These are phyloP conservation scores for Homarus americanus DNA, from an alignment of 1,140 invertebrate species.

Conservation along the genomic window DNA sequence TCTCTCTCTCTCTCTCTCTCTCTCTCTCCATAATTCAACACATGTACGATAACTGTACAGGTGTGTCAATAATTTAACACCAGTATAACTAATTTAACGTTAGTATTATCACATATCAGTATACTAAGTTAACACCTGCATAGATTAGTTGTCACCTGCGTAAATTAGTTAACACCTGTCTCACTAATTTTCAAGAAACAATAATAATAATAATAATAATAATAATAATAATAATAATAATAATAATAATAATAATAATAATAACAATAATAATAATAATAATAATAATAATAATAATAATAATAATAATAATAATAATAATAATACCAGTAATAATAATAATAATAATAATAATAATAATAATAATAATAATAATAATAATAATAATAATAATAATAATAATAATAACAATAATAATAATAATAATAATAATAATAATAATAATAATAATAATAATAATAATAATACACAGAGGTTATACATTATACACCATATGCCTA, in stretches of 20 bases:
- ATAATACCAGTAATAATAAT: conserved; percentile 27
- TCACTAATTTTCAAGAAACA: not conserved
- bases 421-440: conserved; percentile 41
- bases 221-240: conserved; percentile 42
- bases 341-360: conserved; percentile 42
- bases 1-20: too few species aligned
- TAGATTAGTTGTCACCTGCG: too few species aligned
- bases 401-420: conserved; percentile 41
- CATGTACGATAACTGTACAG: too few species aligned
- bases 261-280: conserved; percentile 39
- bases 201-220: conserved; percentile 24
- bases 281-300: conserved; percentile 40
- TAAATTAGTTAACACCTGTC: too few species aligned
- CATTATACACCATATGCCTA: not conserved
- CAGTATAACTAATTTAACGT: too few species aligned
- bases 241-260: conserved; percentile 42
- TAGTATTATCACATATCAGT: too few species aligned
- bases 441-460: conserved; percentile 38
- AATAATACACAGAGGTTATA: conserved; percentile 9
- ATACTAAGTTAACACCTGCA: too few species aligned
- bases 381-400: conserved; percentile 42
- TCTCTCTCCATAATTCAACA: too few species aligned
- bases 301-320: conserved; percentile 44
- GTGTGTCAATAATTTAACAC: too few species aligned
- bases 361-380: conserved; percentile 36